Evolutionary conservation across 1,140 invertebrate species (phyloP).

Genomic region (Drosophila rhopaloa): DNA sequence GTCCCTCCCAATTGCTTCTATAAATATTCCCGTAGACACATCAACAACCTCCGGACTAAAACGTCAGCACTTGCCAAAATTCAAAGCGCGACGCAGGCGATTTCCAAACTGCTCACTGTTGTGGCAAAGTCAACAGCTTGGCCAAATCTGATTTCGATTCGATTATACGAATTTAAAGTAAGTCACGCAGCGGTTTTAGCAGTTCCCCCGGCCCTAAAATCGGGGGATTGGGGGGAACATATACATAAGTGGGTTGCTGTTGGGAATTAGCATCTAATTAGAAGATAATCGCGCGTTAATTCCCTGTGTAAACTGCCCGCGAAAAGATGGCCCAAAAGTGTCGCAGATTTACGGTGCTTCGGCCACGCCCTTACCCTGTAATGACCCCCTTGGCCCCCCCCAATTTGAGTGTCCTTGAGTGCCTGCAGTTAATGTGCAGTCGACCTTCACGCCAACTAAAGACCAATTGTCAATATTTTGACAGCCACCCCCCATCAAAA

Average conservation of each 20-base stretch:
- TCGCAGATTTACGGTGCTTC: constrained; percentile 61
- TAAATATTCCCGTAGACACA: constrained; percentile 36
- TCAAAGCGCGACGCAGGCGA: constrained; percentile 30
- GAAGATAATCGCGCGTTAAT: constrained; percentile 75
- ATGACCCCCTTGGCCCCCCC: background rate
- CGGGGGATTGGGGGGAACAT: background rate
- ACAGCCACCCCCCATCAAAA: constrained; percentile 42
- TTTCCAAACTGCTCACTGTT: constrained; percentile 25
- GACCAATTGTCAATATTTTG: constrained; percentile 77
- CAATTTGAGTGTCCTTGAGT: constrained; percentile 11
- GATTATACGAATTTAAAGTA: constrained; percentile 80
- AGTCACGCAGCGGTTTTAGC: constrained; percentile 78
- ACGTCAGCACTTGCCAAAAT: constrained; percentile 58
- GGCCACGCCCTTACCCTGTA: constrained; percentile 37
- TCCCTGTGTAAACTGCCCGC: constrained; percentile 41
- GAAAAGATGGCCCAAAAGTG: constrained; percentile 34
- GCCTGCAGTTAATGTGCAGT: constrained; percentile 76
- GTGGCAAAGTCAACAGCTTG: constrained; percentile 45
- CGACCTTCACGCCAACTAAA: constrained; percentile 75
- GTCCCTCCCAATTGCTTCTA: constrained; percentile 37
- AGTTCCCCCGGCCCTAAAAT: constrained; percentile 24
- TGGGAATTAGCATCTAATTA: constrained; percentile 75
- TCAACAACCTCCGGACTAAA: constrained; percentile 8
- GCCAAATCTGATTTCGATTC: constrained; percentile 70
- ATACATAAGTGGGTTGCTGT: constrained; percentile 39